Evolutionary conservation across 2,888 invertebrate species (phyloP).

Genomic region (Cheiracanthium punctorium): DNA sequence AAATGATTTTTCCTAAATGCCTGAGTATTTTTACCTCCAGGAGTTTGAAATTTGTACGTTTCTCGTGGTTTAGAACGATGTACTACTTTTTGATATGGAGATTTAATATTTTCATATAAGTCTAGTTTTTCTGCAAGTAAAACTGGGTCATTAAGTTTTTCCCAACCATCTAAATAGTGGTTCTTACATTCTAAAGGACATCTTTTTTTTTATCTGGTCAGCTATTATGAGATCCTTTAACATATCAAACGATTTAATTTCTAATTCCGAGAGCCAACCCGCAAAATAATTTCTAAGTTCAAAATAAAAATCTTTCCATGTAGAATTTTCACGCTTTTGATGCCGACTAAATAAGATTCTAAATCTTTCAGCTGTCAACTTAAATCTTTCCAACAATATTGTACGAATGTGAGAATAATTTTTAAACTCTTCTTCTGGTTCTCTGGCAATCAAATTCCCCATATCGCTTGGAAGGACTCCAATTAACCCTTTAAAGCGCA

Average conservation of each 20-base stretch:
- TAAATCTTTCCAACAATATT: conserved; percentile 12
- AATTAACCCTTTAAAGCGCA: no score
- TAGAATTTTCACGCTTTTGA: background rate
- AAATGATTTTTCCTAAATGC: no score
- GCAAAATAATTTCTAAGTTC: conserved; percentile 17
- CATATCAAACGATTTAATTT: conserved; percentile 3
- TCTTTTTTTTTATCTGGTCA: conserved; percentile 20
- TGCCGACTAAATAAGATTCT: conserved; percentile 2
- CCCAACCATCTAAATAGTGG: conserved; percentile 12
- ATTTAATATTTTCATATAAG: background rate
- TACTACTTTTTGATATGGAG: background rate
- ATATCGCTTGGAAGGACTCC: conserved; percentile 17
- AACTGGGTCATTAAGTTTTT: conserved; percentile 8
- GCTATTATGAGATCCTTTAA: conserved; percentile 15
- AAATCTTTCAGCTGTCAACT: conserved; percentile 4
- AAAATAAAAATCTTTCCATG: conserved; percentile 16
- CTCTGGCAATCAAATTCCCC: background rate
- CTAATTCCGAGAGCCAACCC: conserved; percentile 4
- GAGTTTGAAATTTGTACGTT: no score
- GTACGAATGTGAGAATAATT: conserved; percentile 13
- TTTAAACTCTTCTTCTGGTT: background rate
- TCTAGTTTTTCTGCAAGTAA: conserved; percentile 12
- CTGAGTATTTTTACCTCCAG: no score
- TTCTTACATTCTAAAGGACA: conserved; percentile 5
- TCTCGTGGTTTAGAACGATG: no score